A percentile compares a stretch with the other conserved stretches of the same genome.
Evolutionary conservation across 64 coral and sea anemone genomes (phyloP).

Genomic region (Platygyra sinensis): DNA sequence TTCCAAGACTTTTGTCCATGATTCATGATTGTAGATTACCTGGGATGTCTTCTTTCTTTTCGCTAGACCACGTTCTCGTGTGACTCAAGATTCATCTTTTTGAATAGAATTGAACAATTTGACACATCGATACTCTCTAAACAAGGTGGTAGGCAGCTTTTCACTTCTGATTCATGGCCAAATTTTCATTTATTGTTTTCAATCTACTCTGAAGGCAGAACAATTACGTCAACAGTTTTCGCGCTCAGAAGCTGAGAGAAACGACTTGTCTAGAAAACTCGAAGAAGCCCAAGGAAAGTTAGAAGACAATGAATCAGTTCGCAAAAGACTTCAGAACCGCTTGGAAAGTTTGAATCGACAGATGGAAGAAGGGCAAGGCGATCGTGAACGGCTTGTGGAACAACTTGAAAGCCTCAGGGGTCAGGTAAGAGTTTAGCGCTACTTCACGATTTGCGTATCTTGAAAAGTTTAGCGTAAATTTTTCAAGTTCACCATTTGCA

Average conservation of each 20-base stretch:
- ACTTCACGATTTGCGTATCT: too few relatives aligned
- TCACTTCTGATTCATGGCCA: not conserved
- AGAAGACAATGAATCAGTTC: constrained; percentile 78
- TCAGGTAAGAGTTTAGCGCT: constrained; percentile 43
- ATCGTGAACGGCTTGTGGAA: constrained; percentile 77
- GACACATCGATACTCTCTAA: too few relatives aligned
- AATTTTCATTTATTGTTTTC: not conserved
- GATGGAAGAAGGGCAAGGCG: constrained; percentile 80
- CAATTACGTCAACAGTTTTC: constrained; percentile 72
- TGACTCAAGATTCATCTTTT: too few relatives aligned
- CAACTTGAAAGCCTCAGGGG: constrained; percentile 80
- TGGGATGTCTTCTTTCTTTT: not conserved
- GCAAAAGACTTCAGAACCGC: constrained; percentile 68
- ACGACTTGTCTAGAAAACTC: constrained; percentile 48
- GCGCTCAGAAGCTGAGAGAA: constrained; percentile 73
- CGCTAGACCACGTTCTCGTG: not conserved
- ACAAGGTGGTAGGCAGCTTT: too few relatives aligned
- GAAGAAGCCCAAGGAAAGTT: constrained; percentile 78
- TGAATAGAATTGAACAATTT: too few relatives aligned
- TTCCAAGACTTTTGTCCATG: too few relatives aligned
- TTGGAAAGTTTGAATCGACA: constrained; percentile 79
- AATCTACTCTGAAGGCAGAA: constrained; percentile 61
- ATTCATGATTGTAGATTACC: too few relatives aligned
- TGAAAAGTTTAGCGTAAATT: too few relatives aligned
- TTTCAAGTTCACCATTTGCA: too few relatives aligned